Conservation (phyloP, 2,113 vertebrate species). For the Cariama cristata region DNA sequence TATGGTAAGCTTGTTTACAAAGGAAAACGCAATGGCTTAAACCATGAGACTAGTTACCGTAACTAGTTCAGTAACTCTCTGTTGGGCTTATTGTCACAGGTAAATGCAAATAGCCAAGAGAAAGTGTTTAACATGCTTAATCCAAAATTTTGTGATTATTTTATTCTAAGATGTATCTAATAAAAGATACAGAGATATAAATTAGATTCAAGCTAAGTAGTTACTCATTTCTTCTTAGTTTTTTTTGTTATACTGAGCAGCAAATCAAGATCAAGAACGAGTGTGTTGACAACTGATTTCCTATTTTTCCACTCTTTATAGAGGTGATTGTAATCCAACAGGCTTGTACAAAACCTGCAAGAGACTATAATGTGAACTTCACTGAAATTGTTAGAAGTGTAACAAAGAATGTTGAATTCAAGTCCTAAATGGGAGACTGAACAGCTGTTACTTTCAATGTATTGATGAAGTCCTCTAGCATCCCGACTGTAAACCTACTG, state of each 20-base stretch:
- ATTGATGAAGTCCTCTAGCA: neutral
- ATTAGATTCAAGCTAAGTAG: neutral
- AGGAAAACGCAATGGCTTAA: neutral
- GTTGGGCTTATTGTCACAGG: neutral
- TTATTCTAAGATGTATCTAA: neutral
- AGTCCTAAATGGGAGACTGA: neutral
- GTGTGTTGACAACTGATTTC: neutral
- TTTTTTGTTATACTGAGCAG: neutral
- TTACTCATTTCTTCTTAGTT: neutral
- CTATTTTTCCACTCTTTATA: neutral
- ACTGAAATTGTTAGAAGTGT: neutral
- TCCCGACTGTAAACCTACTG: neutral
- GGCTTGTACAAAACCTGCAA: conserved; percentile 6
- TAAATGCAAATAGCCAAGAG: neutral
- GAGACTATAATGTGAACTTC: neutral
- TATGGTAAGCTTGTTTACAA: neutral
- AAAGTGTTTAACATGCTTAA: neutral
- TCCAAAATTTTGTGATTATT: neutral
- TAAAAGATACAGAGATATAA: neutral
- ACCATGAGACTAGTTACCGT: neutral
- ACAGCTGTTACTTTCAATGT: neutral
- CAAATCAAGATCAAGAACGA: neutral
- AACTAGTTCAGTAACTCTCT: neutral
- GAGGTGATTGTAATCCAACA: neutral
- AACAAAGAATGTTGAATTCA: neutral